Base-by-base conservation (phyloP, 2,888 invertebrate species). In the Scaptomyza cyrtandrae region DNA sequence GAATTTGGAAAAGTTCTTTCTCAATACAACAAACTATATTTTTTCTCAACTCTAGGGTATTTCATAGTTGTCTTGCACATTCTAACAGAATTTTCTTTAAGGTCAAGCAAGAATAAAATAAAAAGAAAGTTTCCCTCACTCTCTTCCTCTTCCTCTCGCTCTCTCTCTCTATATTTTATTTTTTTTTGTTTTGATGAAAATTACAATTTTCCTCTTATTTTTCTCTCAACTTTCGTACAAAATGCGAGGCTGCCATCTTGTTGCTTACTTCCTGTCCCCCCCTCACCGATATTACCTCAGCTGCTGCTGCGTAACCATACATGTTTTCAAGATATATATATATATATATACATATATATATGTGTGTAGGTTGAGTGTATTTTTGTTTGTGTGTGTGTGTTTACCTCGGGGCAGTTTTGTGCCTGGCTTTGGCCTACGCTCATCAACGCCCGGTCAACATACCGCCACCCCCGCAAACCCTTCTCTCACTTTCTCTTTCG, bases 171-270 rank as follows among this genome's bases (percentile, higher is more conserved):
- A 2, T 5, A 35, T 13, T 43, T 57, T 66, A 57, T 62, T 64
- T 73, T 50, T 69, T 70, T 77, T 71, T 62, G 39, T 79, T 86
- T 86, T 83, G 89, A 90, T 91, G 89, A 90, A 90, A 90, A 90
- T 90, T 90, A 90, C 91, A 90, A 90, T 91, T 90, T 87, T 89
- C 80, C 75, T 78, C 80, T 78, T 80, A 78, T 83, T 78, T 88
- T 86, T 80, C 77, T 81, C 78, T 85, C 79, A 85, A 85, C 78
- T 88, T 89, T 80, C 88, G 63, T 88, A 74, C 71, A 68, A 70
- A 80, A 81, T 66, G 67, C 33, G 75, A 78, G 71, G 75, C 79
- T 79, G 80, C 86, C 87, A 73, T 89, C 83, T 86, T 77, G 86
- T 85, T 84, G 84, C 86, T 78, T 80, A 61, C 63, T 65, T 78